phyloP scores from a whole-genome alignment of 2,113 vertebrate genomes.

The Bufo bufo region DNA sequence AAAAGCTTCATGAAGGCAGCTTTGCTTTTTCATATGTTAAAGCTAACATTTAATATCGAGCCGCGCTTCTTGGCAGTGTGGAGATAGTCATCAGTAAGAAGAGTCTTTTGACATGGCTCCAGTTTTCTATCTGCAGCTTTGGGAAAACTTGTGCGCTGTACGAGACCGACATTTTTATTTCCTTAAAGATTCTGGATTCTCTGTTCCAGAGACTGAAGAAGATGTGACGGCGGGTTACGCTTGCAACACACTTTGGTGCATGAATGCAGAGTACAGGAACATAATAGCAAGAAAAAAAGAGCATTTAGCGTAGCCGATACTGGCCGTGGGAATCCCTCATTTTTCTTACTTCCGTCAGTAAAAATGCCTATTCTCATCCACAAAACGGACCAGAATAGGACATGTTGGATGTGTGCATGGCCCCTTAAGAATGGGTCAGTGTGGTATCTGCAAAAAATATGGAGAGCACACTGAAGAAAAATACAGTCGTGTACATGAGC shows the following conservation, averaged over 20 bases:
- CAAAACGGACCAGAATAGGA: too few relatives aligned
- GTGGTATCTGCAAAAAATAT: too few relatives aligned
- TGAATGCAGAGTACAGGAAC: background rate
- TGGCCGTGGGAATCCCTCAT: too few relatives aligned
- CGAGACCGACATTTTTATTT: conserved; percentile 8
- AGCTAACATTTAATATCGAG: conserved; percentile 31
- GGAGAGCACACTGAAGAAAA: too few relatives aligned
- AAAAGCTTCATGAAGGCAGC: background rate
- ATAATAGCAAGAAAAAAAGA: background rate
- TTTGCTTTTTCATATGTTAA: conserved; percentile 39
- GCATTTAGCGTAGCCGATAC: too few relatives aligned
- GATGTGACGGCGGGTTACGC: background rate
- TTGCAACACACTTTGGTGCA: background rate
- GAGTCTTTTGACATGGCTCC: conserved; percentile 18
- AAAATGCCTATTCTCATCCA: too few relatives aligned
- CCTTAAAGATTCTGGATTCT: background rate
- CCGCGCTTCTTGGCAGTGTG: conserved; percentile 23
- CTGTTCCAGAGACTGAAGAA: conserved; percentile 1
- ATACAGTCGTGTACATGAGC: too few relatives aligned
- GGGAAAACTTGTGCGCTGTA: background rate
- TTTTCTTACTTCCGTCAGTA: too few relatives aligned
- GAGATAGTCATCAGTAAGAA: conserved; percentile 37
- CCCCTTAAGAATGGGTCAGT: too few relatives aligned
- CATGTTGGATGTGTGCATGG: too few relatives aligned
- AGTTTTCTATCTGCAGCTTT: conserved; percentile 12